These are phyloP conservation scores for Notolepis coatsorum DNA, from an alignment of 2,797 vertebrate species.

Conservation along the genomic window DNA sequence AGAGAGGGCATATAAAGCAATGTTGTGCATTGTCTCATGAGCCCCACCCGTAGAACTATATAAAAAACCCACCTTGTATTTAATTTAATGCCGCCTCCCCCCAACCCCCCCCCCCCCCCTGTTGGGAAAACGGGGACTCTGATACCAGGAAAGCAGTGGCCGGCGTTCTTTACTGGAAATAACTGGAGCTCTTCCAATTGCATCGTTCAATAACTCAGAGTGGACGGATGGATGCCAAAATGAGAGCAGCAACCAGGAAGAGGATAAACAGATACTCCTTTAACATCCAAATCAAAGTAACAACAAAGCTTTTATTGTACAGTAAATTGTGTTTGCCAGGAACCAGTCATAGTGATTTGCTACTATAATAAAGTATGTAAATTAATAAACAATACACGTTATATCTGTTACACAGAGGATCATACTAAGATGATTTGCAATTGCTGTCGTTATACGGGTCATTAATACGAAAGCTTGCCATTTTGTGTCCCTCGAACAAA, in stretches of 20 bases:
- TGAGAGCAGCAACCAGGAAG: constrained; percentile 41
- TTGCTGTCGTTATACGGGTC: too few species aligned
- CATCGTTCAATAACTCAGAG: constrained; percentile 67
- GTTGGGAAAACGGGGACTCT: constrained; percentile 67
- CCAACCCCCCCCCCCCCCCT: constrained; percentile 46
- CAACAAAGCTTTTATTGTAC: constrained; percentile 3
- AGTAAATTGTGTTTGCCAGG: background rate
- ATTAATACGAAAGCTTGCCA: too few species aligned
- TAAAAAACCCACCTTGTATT: constrained; percentile 3
- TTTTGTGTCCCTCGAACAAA: too few species aligned
- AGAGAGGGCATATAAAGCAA: constrained; percentile 23
- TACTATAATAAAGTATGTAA: background rate
- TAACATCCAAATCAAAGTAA: constrained; percentile 30
- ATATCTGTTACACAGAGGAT: too few species aligned
- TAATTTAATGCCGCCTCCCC: constrained; percentile 41
- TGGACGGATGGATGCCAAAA: constrained; percentile 60
- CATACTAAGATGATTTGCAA: too few species aligned
- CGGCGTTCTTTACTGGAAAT: constrained; percentile 76
- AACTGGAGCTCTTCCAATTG: constrained; percentile 77
- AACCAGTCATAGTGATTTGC: constrained; percentile 20
- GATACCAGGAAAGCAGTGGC: constrained; percentile 76
- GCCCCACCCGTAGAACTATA: constrained; percentile 1
- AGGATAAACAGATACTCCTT: constrained; percentile 32
- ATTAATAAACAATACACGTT: too few species aligned
- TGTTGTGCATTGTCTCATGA: constrained; percentile 7